These are phyloP conservation scores for Chaetops frenatus DNA, from an alignment of 2,113 vertebrate species.

Conservation along the genomic window DNA sequence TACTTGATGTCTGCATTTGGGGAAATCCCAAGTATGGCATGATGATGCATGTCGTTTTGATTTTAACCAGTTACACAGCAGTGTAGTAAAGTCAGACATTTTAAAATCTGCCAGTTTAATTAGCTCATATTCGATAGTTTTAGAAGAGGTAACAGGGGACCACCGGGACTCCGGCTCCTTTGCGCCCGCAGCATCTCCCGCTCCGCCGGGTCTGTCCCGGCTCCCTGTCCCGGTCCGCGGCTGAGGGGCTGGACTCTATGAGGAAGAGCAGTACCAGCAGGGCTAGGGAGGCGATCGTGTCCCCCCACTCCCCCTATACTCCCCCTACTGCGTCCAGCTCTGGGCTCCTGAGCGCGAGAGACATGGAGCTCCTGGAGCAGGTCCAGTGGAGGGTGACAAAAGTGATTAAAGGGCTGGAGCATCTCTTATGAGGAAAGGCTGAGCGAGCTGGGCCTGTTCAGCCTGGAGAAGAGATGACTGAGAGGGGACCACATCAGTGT, in stretches of 20 bases:
- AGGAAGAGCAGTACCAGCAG: not conserved
- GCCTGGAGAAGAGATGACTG: not conserved
- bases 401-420: too few relatives aligned
- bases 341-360: not conserved
- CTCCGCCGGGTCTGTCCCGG: too few relatives aligned
- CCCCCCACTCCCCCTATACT: too few relatives aligned
- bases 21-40: not conserved
- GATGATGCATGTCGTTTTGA: not conserved
- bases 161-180: not conserved
- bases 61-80: not conserved
- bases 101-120: not conserved
- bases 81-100: not conserved
- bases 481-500: accelerated
- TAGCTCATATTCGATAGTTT: not conserved
- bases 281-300: not conserved
- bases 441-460: not conserved
- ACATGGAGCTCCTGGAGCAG: not conserved
- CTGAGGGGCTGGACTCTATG: too few relatives aligned
- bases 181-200: not conserved
- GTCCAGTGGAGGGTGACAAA: not conserved
- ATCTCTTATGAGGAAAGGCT: not conserved
- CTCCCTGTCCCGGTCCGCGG: not conserved
- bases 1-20: not conserved
- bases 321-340: too few relatives aligned
- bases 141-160: not conserved